A percentile compares a stretch with the other conserved stretches of the same genome.
Evolutionary conservation across 2,797 vertebrate genomes (phyloP).

Genomic region (Aeoliscus strigatus): DNA sequence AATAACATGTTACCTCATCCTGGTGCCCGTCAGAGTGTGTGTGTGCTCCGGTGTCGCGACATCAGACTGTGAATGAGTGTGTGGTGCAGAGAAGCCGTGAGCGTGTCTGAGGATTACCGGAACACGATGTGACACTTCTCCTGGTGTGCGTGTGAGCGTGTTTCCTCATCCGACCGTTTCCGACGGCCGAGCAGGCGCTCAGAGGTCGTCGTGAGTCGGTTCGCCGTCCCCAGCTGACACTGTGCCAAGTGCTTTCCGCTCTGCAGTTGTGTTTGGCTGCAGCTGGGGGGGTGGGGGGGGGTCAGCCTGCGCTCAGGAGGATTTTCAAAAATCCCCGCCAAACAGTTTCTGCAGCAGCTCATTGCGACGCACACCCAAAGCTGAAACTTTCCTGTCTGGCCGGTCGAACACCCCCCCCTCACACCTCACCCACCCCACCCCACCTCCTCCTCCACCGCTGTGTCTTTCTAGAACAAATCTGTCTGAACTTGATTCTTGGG

Average conservation of each 20-base stretch:
- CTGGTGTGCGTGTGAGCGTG: no score
- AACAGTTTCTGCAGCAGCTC: slow-evolving; percentile 41
- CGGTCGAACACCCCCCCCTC: slow-evolving; percentile 5
- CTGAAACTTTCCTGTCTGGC: slow-evolving; percentile 56
- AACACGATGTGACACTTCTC: no score
- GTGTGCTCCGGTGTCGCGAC: neutral
- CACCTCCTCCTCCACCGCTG: neutral
- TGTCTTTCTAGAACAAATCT: slow-evolving; percentile 8
- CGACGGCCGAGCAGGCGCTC: slow-evolving; percentile 16
- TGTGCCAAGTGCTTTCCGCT: slow-evolving; percentile 29
- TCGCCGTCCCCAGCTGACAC: slow-evolving; percentile 28
- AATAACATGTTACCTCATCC: slow-evolving; percentile 28
- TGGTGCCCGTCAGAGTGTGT: neutral
- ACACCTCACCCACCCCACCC: neutral
- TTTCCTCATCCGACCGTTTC: slow-evolving; percentile 13
- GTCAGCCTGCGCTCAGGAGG: slow-evolving; percentile 19
- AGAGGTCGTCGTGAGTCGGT: slow-evolving; percentile 41
- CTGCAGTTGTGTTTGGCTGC: slow-evolving; percentile 16
- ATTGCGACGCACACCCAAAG: slow-evolving; percentile 41
- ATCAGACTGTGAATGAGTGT: no score
- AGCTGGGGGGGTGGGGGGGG: slow-evolving; percentile 40
- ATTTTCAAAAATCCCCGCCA: slow-evolving; percentile 76
- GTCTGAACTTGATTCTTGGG: slow-evolving; percentile 16
- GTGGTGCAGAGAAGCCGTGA: no score
- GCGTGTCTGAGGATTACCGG: no score